Base-by-base conservation (phyloP, 1,140 invertebrate species). In the Teleogryllus occipitalis region DNA sequence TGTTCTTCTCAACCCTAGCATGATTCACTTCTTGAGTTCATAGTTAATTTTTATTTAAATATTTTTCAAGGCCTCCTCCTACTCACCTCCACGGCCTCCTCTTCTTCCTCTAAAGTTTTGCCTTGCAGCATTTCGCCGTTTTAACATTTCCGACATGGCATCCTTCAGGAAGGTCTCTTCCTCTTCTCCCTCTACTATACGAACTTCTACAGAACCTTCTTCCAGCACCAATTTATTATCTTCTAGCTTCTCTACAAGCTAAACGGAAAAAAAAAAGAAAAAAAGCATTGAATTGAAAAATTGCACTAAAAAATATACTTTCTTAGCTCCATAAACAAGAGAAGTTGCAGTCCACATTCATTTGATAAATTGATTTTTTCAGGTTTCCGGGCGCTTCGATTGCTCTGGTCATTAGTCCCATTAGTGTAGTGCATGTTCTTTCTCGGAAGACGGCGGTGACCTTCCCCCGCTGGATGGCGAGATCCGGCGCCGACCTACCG, bases 171-270 rank as follows among this genome's bases (percentile, higher is more conserved):
- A 93, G 48, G 87, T 85, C 21, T 89, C 88, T 83, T 94, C 93
- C 84, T 94, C 93, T 39, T 93, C 92, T 1, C 90, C 91, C 83
- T 91, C 90, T 0, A 93, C 83, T 6, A 91, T 82, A 79, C 89
- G 88, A 72, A 91, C 88, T 3, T 86, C 86, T 1, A 92, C 22
- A 78, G 74, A 54, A n/a, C 54, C 22, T 48, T 79, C 78, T 22
- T 79, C 74, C 10, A 80, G 48, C 46, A 54, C 83, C 73, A 79
- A 49, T 78, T 91, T 89, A 8, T 85, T 84, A 6, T 90, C 90
- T n/a, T 87, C 87, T 15, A 91, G 84, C 82, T 86, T 88, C 83
- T 85, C 47, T 10, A 82, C 81, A 78, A 80, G 21, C 79, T 74
- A 81, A 80, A 79, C 80, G 81, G 77, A 79, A 47, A 74, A 54